A percentile compares a stretch with the other conserved stretches of the same genome.
phyloP scores from a whole-genome alignment of 2,888 invertebrate genomes.

The Heterodera filipjevi region DNA sequence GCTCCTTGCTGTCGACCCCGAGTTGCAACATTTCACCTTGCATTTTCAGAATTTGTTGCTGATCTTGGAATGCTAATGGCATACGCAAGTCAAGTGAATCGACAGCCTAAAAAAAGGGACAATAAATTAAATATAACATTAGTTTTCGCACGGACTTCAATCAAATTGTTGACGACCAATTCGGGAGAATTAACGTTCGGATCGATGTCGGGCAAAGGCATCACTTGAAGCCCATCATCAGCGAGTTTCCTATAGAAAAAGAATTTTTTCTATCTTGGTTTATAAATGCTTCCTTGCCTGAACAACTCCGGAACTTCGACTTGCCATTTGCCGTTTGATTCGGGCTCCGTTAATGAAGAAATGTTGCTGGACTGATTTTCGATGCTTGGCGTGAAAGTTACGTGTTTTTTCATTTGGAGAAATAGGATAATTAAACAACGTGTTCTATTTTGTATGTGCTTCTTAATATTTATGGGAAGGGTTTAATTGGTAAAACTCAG shows the following conservation, averaged over 20 bases:
- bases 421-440: no score
- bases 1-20: background rate
- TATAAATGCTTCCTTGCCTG: background rate
- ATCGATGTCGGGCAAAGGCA: constrained; percentile 2
- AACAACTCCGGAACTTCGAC: background rate
- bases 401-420: background rate
- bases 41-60: background rate
- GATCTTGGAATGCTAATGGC: background rate
- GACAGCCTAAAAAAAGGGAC: background rate
- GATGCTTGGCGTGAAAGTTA: background rate
- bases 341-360: background rate
- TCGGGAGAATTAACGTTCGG: background rate
- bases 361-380: background rate
- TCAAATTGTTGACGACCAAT: background rate
- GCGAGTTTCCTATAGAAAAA: background rate
- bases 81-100: background rate
- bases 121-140: no score
- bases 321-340: background rate
- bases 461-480: no score
- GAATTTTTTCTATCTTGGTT: background rate
- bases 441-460: no score
- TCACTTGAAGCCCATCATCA: background rate
- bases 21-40: background rate
- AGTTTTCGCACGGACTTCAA: background rate
- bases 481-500: no score